Conservation (phyloP, 2,113 vertebrate genomes). For the Myrmecophaga tridactyla region DNA sequence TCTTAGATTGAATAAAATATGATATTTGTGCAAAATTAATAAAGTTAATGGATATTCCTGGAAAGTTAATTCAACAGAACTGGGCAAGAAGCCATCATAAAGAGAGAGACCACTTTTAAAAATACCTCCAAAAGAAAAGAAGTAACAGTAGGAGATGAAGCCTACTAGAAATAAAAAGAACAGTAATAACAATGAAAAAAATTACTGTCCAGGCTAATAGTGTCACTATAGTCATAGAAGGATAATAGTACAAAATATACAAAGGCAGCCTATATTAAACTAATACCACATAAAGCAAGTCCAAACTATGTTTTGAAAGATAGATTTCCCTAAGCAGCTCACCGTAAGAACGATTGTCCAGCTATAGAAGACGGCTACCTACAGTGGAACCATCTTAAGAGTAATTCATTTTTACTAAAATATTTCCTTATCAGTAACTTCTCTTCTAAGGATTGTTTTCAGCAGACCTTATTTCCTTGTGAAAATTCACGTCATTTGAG, state of each 20-base stretch:
- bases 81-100: slow-evolving; percentile 23
- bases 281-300: neutral
- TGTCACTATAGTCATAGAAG: neutral
- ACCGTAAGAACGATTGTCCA: neutral
- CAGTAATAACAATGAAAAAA: neutral
- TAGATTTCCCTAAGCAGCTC: neutral
- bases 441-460: neutral
- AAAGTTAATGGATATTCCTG: slow-evolving; percentile 28
- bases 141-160: neutral
- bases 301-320: neutral
- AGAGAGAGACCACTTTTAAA: neutral
- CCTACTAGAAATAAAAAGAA: neutral
- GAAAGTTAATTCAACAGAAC: neutral
- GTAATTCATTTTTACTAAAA: neutral
- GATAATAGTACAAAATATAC: neutral
- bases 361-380: neutral
- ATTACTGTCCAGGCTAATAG: neutral
- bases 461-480: neutral
- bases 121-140: neutral
- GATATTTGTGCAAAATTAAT: slow-evolving; percentile 41
- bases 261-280: neutral
- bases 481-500: neutral
- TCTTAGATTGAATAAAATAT: neutral
- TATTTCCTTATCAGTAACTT: neutral
- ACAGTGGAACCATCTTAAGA: neutral